These are phyloP conservation scores for Hippocampus guttulatus DNA, from an alignment of 2,113 vertebrate species.

Conservation along the genomic window DNA sequence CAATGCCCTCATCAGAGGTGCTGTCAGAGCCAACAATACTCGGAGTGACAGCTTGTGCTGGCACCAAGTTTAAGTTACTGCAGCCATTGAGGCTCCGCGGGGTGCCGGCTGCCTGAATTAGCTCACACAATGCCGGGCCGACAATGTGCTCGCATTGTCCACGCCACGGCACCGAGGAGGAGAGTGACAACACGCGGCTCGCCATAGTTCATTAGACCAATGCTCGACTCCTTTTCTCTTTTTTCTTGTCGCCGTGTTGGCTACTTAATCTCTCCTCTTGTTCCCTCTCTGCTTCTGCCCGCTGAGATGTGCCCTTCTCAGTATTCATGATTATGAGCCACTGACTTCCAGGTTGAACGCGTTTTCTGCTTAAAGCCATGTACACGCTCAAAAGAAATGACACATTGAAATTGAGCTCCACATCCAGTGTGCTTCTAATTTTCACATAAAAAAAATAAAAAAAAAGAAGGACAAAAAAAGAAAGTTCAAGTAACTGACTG, in stretches of 20 bases:
- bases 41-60: conserved; percentile 46
- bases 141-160: conserved; percentile 54
- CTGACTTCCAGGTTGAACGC: conserved; percentile 51
- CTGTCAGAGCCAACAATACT: conserved; percentile 56
- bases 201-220: conserved; percentile 59
- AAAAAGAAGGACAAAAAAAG: conserved; percentile 28
- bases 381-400: conserved; percentile 36
- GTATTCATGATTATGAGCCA: conserved; percentile 57
- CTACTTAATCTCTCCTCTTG: conserved; percentile 6
- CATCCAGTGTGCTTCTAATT: conserved; percentile 52
- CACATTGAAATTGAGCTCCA: conserved; percentile 54
- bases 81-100: conserved; percentile 47
- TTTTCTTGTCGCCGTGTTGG: not conserved
- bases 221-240: conserved; percentile 9
- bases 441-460: conserved; percentile 59
- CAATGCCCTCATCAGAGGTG: conserved; percentile 50
- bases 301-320: conserved; percentile 33
- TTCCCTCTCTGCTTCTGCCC: conserved; percentile 9
- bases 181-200: conserved; percentile 55
- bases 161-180: conserved; percentile 51
- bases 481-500: conserved; percentile 37
- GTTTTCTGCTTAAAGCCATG: conserved; percentile 36
- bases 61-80: conserved; percentile 57
- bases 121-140: conserved; percentile 39
- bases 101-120: conserved; percentile 47